These are phyloP conservation scores for Etia nguti DNA, from an alignment of 2,113 vertebrate genomes.

Conservation along the genomic window DNA sequence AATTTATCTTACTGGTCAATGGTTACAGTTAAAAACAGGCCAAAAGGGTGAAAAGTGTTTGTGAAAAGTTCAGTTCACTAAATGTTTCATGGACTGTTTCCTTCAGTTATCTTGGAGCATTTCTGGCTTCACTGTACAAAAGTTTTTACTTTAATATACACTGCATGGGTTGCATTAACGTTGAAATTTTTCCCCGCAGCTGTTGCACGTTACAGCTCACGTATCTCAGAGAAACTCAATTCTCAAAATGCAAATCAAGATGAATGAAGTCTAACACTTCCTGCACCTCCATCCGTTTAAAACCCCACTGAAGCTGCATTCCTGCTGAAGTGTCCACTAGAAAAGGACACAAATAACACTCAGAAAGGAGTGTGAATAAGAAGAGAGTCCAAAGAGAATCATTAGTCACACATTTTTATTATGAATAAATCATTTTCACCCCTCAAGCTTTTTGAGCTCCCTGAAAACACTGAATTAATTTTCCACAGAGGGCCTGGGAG, in stretches of 20 bases:
- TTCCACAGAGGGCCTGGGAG: background rate
- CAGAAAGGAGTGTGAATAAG: background rate
- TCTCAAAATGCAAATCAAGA: background rate
- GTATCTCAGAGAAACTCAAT: rapidly evolving
- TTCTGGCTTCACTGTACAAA: background rate
- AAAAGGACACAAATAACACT: rapidly evolving
- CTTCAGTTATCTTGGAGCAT: background rate
- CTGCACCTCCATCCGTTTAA: background rate
- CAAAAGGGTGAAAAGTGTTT: background rate
- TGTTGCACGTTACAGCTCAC: background rate
- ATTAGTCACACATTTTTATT: background rate
- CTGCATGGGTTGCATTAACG: background rate
- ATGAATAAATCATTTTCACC: background rate
- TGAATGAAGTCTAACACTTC: background rate
- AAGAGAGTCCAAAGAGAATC: background rate
- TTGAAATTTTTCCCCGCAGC: rapidly evolving
- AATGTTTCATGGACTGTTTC: background rate
- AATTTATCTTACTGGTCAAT: background rate
- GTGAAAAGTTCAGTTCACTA: no score
- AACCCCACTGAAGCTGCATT: background rate
- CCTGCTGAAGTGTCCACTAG: background rate
- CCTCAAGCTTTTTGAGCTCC: background rate
- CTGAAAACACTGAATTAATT: background rate
- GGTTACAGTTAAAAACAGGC: rapidly evolving
- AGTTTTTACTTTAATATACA: background rate